Evolutionary conservation across 2,888 invertebrate genomes (phyloP).

Genomic region (Eretmocerus hayati): DNA sequence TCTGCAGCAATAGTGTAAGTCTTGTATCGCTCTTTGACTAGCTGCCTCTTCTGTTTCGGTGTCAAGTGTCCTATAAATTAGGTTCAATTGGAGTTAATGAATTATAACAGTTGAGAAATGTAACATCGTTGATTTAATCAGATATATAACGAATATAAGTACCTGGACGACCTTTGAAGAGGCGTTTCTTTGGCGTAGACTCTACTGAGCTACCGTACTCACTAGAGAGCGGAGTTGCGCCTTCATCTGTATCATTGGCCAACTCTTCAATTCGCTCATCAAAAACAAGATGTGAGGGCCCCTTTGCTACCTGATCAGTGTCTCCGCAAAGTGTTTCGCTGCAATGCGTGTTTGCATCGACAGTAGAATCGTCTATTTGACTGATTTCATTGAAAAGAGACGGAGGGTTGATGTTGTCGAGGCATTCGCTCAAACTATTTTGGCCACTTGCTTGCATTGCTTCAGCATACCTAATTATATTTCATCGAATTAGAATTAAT

Average conservation of each 20-base stretch:
- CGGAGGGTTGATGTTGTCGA: conserved; percentile 66
- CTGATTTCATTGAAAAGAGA: conserved; percentile 66
- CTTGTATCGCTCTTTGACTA: conserved; percentile 72
- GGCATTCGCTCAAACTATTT: conserved; percentile 52
- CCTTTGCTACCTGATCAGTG: conserved; percentile 47
- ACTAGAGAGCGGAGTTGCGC: conserved; percentile 59
- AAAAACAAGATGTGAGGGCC: conserved; percentile 26
- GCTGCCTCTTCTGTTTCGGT: conserved; percentile 69
- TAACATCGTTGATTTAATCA: neutral
- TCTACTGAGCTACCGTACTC: conserved; percentile 63
- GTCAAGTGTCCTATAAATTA: conserved; percentile 50
- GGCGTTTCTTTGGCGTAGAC: conserved; percentile 63
- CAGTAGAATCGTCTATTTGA: conserved; percentile 50
- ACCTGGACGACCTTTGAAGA: conserved; percentile 37
- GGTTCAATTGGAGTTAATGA: no score
- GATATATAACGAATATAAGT: neutral
- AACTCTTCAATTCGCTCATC: conserved; percentile 39
- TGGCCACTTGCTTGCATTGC: conserved; percentile 43
- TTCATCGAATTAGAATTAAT: no score
- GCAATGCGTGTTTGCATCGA: conserved; percentile 45
- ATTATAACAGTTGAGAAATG: neutral
- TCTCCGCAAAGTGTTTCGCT: conserved; percentile 53
- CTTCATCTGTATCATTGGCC: conserved; percentile 57
- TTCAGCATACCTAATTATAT: conserved; percentile 31
- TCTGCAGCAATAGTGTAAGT: conserved; percentile 73